These are phyloP conservation scores for Ashinkailepas kermadecensis DNA, from an alignment of 2,888 invertebrate species.

Conservation along the genomic window DNA sequence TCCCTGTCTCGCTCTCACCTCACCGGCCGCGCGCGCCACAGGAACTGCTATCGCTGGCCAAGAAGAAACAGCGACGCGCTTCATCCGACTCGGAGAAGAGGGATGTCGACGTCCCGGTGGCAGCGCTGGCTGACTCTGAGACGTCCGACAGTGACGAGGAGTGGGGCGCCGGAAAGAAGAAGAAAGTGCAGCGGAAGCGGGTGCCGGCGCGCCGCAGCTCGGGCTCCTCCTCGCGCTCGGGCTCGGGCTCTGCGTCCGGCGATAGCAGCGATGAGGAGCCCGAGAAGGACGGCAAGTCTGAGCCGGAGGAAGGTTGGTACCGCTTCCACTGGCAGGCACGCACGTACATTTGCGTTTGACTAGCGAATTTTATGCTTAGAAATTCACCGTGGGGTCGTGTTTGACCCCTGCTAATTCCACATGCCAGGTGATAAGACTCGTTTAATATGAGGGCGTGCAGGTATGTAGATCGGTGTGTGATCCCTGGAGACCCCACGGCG, in stretches of 20 bases:
- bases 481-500: no score
- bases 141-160: constrained; percentile 34
- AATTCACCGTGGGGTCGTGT: background rate
- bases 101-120: background rate
- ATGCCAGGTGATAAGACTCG: no score
- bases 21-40: background rate
- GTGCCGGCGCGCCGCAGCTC: background rate
- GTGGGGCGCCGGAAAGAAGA: constrained; percentile 32
- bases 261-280: constrained; percentile 20
- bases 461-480: no score
- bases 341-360: no score
- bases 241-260: background rate
- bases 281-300: constrained; percentile 28
- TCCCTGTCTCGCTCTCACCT: background rate
- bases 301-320: constrained; percentile 32
- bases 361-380: no score
- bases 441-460: no score
- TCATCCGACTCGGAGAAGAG: constrained; percentile 25
- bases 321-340: no score
- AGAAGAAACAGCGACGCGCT: constrained; percentile 29
- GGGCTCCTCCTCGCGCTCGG: background rate
- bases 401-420: background rate
- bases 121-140: constrained; percentile 29
- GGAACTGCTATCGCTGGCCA: constrained; percentile 31
- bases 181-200: constrained; percentile 28